Base-by-base conservation (phyloP, 2,888 invertebrate species). In the Clostera curtula region DNA sequence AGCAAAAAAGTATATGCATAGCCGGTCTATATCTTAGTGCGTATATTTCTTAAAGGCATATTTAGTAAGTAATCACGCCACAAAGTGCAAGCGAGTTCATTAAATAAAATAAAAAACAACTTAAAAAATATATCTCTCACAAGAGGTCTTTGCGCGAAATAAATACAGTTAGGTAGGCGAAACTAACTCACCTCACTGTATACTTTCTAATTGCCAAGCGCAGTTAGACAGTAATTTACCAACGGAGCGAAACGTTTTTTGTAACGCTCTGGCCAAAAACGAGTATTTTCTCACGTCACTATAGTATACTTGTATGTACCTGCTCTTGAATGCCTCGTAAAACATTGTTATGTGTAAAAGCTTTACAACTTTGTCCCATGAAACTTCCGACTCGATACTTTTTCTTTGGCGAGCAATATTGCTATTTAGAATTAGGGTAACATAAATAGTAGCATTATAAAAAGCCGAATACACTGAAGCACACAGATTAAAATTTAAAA, bases 121-220 rank as follows among this genome's bases (percentile, higher is more conserved):
- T 7, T 4, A 7, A 12, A 4, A 12, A 7, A 12, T 7, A 11
- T 7, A n/a, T 4, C 2, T 18, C 18, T 5, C 3, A 18, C 3
- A 18, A 56, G 48, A 53, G 43, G 49, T 49, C 38, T 46, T 44
- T 31, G 36, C 44, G 57, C 49, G 47, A 56, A 56, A 53, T 53
- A 49, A 41, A 35, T 49, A 54, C 54, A 47, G 54, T 54, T 54
- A 50, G n/a, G n/a, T n/a, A n/a, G n/a, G n/a, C n/a, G n/a, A n/a
- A 9, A 34, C 36, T 34, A 44, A 46, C 41, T 49, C 41, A 35
- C 42, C 38, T 28, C 17, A 26, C 34, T 41, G 32, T 39, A 34
- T 42, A 56, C 54, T 55, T 55, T 55, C 54, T 55, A 55, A 56
- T 44, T 51, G 38, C 33, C 32, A 12, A 26, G 26, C 43, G 41